phyloP scores from a whole-genome alignment of 2,888 invertebrate species.

The Polyommatus icarus region DNA sequence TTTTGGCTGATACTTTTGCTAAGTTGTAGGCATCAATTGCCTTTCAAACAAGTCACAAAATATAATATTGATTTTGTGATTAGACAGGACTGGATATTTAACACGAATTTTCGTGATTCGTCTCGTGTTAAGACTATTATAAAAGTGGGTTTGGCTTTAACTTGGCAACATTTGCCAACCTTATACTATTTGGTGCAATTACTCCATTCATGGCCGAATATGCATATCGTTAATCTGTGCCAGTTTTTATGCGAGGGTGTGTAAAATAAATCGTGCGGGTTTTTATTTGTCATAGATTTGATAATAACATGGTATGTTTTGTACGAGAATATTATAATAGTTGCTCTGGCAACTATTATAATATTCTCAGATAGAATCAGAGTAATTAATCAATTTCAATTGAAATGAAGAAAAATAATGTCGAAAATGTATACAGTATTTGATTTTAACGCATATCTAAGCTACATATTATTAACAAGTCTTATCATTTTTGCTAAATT shows the following conservation, averaged over 20 bases:
- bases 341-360: no score
- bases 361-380: no score
- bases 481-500: no score
- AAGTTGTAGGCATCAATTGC: no score
- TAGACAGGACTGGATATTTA: not conserved
- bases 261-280: not conserved
- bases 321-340: not conserved
- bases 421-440: no score
- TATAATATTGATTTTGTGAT: not conserved
- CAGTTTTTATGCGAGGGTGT: conserved; percentile 21
- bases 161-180: conserved; percentile 1
- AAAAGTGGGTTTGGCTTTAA: not conserved
- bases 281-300: conserved; percentile 1
- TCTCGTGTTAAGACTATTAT: not conserved
- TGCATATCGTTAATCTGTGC: conserved; percentile 21
- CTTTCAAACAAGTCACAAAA: no score
- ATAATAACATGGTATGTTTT: not conserved
- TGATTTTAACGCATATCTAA: no score
- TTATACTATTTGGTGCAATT: conserved; percentile 1
- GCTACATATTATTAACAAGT: no score
- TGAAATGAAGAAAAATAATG: no score
- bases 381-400: no score
- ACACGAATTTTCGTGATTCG: not conserved
- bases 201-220: conserved; percentile 10
- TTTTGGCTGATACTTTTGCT: no score